Evolutionary conservation across 2,113 vertebrate species (phyloP).

Genomic region (Odocoileus virginianus): DNA sequence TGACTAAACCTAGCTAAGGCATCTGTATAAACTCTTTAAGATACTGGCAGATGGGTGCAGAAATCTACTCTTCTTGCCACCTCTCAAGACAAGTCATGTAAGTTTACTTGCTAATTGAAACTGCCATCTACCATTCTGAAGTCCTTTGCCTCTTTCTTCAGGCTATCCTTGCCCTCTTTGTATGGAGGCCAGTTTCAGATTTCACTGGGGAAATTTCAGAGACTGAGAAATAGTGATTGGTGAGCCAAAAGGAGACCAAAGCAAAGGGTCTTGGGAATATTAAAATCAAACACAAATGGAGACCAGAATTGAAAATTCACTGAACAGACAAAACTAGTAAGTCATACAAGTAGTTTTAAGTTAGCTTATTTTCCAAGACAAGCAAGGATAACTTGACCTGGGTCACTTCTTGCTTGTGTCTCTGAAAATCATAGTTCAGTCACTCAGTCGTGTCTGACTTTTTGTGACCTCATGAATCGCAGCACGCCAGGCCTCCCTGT

Average conservation of each 20-base stretch:
- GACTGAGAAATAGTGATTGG: not conserved
- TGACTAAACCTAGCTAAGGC: not conserved
- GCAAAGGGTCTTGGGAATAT: not conserved
- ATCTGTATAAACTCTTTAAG: not conserved
- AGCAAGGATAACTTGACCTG: not conserved
- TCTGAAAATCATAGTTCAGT: not conserved
- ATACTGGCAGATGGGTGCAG: not conserved
- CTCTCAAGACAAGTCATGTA: not conserved
- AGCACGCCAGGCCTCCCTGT: too few species aligned
- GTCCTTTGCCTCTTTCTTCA: not conserved
- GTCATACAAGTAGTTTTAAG: not conserved
- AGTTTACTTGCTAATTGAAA: not conserved
- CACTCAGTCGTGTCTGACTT: too few species aligned
- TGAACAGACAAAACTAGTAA: not conserved
- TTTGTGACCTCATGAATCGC: too few species aligned
- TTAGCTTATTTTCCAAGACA: not conserved
- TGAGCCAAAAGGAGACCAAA: not conserved
- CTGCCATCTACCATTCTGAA: not conserved
- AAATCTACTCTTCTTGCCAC: not conserved
- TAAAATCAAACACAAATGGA: not conserved
- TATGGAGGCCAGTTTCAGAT: not conserved
- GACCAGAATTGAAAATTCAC: not conserved
- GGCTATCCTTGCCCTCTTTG: not conserved
- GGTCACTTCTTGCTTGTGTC: not conserved
- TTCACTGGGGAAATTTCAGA: not conserved